Base-by-base conservation (phyloP, 1,140 invertebrate genomes). In the Drosophila watanabei region DNA sequence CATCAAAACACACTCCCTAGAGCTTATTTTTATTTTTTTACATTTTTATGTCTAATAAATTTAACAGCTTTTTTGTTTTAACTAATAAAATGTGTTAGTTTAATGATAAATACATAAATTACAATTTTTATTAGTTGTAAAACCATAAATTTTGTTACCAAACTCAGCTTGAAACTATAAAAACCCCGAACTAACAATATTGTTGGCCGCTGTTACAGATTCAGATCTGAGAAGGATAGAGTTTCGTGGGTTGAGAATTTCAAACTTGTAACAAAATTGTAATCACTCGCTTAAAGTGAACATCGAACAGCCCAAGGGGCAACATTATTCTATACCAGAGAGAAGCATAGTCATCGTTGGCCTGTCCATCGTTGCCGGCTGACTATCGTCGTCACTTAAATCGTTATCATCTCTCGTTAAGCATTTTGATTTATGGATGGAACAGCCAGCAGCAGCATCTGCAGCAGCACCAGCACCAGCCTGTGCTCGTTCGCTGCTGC, bases 331-430 rank as follows among this genome's bases (percentile, higher is more conserved):
- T 14, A 69, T 59, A 66, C 32, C 64, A 71, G 54, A 37, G 32
- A 33, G 9, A 24, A 16, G 33, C 28, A 18, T 39, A 30, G 58
- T 52, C 79, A 61, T 66, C 61, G 20, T 69, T 62, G 58, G 39
- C 37, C 13, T 75, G 60, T 57, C 59, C 59, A 61, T 63, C 58
- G n/a, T n/a, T n/a, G n/a, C n/a, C n/a, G n/a, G n/a, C n/a, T n/a
- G n/a, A n/a, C n/a, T n/a, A n/a, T n/a, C n/a, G n/a, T n/a, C 59
- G 76, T 79, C 59, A 79, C 60, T 70, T 79, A 79, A 79, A 79
- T 79, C 58, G 71, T 76, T 84, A 83, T 80, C 84, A 79, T 68
- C 78, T 88, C 78, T 75, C 78, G 86, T 90, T 89, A 81, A 39
- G 86, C 59, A 76, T 75, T 71, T 81, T 90, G 86, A 90, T 89